Conservation (phyloP, 2,113 vertebrate species). For the Sula dactylatra region DNA sequence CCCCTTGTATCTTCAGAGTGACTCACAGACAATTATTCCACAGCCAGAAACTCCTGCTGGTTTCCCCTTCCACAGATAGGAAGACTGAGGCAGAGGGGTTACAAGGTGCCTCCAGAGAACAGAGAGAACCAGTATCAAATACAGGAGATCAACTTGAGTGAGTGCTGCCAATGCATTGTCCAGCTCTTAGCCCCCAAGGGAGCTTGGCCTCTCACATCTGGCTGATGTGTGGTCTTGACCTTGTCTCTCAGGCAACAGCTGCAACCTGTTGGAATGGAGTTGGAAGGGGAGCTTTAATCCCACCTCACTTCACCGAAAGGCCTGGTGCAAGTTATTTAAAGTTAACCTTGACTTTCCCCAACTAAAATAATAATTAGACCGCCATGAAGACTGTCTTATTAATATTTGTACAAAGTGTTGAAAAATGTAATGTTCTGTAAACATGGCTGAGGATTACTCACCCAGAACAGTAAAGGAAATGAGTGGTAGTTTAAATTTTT, state of each 20-base stretch:
- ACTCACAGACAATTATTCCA: background rate
- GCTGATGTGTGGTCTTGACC: background rate
- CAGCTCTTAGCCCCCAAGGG: background rate
- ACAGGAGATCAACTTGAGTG: background rate
- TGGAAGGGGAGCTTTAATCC: background rate
- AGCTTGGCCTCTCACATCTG: background rate
- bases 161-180: background rate
- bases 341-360: background rate
- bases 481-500: background rate
- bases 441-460: background rate
- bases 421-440: constrained; percentile 17
- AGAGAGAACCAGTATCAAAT: background rate
- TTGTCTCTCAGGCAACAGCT: background rate
- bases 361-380: constrained; percentile 20
- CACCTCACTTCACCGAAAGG: background rate
- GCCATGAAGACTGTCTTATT: background rate
- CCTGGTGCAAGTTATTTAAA: background rate
- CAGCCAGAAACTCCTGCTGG: background rate
- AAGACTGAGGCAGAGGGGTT: background rate
- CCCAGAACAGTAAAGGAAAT: constrained; percentile 23
- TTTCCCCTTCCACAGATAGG: background rate
- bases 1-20: background rate
- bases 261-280: background rate
- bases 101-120: background rate
- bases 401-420: constrained; percentile 8